phyloP scores from a whole-genome alignment of 1,140 invertebrate species.

The Riptortus pedestris region DNA sequence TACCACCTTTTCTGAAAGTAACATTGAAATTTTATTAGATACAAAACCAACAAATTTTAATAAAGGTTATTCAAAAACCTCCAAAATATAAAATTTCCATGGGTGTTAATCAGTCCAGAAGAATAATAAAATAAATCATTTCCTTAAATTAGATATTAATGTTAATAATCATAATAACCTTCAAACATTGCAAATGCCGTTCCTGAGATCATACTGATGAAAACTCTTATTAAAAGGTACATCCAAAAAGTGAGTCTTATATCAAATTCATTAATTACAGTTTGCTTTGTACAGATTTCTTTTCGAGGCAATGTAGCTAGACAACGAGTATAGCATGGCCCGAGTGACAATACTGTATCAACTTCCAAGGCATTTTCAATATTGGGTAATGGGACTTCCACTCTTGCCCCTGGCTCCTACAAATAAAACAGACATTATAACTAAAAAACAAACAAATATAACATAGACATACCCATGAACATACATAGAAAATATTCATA shows the following conservation, averaged over 20 bases:
- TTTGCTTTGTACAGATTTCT: slow-evolving; percentile 48
- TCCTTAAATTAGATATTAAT: no score
- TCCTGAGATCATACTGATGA: slow-evolving; percentile 50
- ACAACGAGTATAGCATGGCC: slow-evolving; percentile 40
- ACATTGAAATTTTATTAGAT: no score
- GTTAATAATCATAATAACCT: no score
- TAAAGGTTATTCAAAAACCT: no score
- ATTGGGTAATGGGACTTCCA: slow-evolving; percentile 37
- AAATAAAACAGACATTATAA: background rate
- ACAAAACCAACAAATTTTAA: no score
- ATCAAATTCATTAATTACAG: slow-evolving; percentile 49
- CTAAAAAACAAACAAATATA: background rate
- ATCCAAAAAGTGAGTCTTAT: slow-evolving; percentile 60
- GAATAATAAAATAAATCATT: no score
- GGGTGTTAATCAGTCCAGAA: no score
- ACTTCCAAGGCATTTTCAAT: slow-evolving; percentile 31
- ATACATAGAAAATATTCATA: no score
- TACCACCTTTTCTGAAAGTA: no score
- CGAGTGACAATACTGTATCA: slow-evolving; percentile 30
- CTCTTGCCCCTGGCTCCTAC: slow-evolving; percentile 18
- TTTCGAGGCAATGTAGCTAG: slow-evolving; percentile 45
- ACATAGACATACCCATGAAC: no score
- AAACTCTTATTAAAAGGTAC: slow-evolving; percentile 59
- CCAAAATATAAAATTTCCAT: no score
- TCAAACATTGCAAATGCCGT: slow-evolving; percentile 73